Percentiles rank a stretch among this genome's conserved stretches.
Conservation (phyloP, 2,888 invertebrate species). For the Metopia argyrocephala region DNA sequence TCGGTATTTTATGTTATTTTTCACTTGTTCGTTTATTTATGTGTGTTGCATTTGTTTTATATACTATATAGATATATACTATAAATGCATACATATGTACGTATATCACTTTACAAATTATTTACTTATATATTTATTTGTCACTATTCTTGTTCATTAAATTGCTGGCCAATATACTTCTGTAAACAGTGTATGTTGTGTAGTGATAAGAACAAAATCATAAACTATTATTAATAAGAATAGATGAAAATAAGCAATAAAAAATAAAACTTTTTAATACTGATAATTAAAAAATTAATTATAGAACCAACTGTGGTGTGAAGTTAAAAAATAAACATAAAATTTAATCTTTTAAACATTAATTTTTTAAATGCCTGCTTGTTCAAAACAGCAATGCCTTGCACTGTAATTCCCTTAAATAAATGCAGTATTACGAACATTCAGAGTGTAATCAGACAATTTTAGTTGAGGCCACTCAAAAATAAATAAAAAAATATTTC, state of each 20-base stretch:
- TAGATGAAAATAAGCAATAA: background rate
- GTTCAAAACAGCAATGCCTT: background rate
- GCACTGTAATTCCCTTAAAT: background rate
- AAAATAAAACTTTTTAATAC: background rate
- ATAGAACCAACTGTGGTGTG: background rate
- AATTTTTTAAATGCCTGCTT: background rate
- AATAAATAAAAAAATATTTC: no score
- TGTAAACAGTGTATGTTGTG: no score
- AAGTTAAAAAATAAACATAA: conserved; percentile 6
- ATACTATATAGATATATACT: no score
- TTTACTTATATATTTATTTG: no score
- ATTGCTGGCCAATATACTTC: no score
- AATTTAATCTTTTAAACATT: no score
- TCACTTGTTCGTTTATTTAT: no score
- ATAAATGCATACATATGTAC: no score
- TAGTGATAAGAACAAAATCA: background rate
- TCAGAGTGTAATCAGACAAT: background rate
- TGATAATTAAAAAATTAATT: background rate
- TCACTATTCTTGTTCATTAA: no score
- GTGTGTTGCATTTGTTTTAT: no score
- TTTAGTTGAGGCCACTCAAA: conserved; percentile 35
- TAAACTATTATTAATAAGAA: conserved; percentile 16
- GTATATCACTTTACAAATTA: no score
- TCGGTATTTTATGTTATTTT: no score
- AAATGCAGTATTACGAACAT: background rate